phyloP scores from a whole-genome alignment of 64 coral and sea anemone species.

The Dendrophyllia cribrosa region DNA sequence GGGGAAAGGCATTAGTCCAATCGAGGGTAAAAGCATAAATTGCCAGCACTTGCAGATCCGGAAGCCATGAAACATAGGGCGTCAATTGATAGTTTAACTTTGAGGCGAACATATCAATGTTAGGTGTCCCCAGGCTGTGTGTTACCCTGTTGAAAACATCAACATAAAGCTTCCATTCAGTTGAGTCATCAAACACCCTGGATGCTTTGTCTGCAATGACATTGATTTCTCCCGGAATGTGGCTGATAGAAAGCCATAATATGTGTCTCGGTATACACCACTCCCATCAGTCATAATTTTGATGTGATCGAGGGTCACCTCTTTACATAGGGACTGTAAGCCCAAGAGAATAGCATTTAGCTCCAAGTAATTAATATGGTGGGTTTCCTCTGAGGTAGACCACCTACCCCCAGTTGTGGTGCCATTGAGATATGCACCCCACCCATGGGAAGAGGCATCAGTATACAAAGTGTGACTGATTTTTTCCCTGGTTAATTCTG shows the following conservation, averaged over 20 bases:
- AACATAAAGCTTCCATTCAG: slow-evolving; percentile 48
- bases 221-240: slow-evolving; percentile 49
- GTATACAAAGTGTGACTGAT: background rate
- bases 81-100: slow-evolving; percentile 34
- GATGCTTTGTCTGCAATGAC: slow-evolving; percentile 50
- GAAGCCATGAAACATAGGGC: slow-evolving; percentile 44
- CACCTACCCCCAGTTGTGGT: slow-evolving; percentile 36
- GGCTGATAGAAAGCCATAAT: slow-evolving; percentile 53
- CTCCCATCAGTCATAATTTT: slow-evolving; percentile 65
- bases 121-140: background rate
- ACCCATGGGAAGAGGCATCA: slow-evolving; percentile 62
- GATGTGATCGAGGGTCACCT: slow-evolving; percentile 34
- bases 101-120: slow-evolving; percentile 51
- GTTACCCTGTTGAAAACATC: slow-evolving; percentile 19
- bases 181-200: slow-evolving; percentile 50
- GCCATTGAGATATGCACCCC: slow-evolving; percentile 44
- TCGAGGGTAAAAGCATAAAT: slow-evolving; percentile 63
- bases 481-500: slow-evolving; percentile 46
- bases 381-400: slow-evolving; percentile 20
- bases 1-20: slow-evolving; percentile 55
- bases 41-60: slow-evolving; percentile 41
- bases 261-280: slow-evolving; percentile 37
- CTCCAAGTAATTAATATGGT: slow-evolving; percentile 75
- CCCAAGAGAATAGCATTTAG: slow-evolving; percentile 57
- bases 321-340: slow-evolving; percentile 22